Evolutionary conservation across 37 sponge, comb jelly and placozoan genomes (phyloP), one percentile per base, ranked within the genome.

Genomic region (Eunapius fragilis): DNA sequence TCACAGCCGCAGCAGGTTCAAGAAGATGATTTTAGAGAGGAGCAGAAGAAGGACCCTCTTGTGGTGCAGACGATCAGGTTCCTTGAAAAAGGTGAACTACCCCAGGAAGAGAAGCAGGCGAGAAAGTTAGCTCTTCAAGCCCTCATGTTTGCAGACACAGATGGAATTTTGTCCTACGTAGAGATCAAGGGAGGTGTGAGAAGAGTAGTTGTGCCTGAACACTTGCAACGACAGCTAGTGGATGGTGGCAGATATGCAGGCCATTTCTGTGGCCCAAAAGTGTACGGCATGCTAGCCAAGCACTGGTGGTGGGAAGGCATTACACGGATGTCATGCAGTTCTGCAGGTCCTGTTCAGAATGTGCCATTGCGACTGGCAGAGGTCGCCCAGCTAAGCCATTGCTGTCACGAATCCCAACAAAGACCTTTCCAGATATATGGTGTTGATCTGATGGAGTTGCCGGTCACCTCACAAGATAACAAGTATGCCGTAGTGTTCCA

Each of bases 291-390:
- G 5, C 25, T 91, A 0, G 47, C 68, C 3, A 19, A 24, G 11
- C 31, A n/a, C 19, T 86, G 91, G 91, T 91, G 87, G 84, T 87
- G 87, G 91, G 69, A 86, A 28, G 67, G 87, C 24, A 91, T 91
- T 91, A 37, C 70, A 32, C 13, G 24, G 92, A 91, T 67, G 80
- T 67, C 19, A 22, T 84, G 3, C 38, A 45, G 10, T 80, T 67
- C 78, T 84, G 82, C 35, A 81, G 74, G 68, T 34, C 24, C 23
- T 86, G 91, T 69, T 87, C 82, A 45, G 81, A 91, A 48, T 86
- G 91, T 81, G 82, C 82, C 25, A 37, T 87, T 33, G 80, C 32
- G 32, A 58, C 47, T 45, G n/a, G n/a, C n/a, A n/a, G n/a, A n/a
- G n/a, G n/a, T n/a, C n/a, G 85, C 80, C 33, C 24, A 22, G 36